A percentile compares a stretch with the other conserved stretches of the same genome.
Conservation (phyloP, 35 echinoderm and acorn worm genomes). For the Heliocidaris erythrogramma region DNA sequence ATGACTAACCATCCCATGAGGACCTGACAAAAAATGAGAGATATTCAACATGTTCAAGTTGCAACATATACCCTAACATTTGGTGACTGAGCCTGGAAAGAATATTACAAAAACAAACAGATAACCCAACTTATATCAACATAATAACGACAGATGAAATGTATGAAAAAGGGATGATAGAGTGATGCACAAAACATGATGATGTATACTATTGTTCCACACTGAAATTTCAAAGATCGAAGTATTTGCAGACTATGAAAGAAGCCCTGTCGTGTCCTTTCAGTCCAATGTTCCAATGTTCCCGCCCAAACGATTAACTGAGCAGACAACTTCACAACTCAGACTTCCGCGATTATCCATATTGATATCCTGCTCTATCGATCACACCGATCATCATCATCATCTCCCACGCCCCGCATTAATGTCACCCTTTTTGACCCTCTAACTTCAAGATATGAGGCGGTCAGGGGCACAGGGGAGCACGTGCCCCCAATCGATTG, state of each 20-base stretch:
- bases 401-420: neutral
- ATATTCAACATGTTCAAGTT: too few relatives aligned
- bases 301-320: neutral
- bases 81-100: too few relatives aligned
- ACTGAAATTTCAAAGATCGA: neutral
- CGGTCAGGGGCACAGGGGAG: neutral
- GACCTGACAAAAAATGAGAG: too few relatives aligned
- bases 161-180: neutral
- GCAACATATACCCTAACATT: too few relatives aligned
- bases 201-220: neutral
- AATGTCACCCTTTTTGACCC: neutral
- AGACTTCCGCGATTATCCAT: neutral
- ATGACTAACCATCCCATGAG: too few relatives aligned
- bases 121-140: neutral
- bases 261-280: neutral
- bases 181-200: neutral
- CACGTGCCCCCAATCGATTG: too few relatives aligned
- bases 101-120: too few relatives aligned
- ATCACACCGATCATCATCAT: neutral
- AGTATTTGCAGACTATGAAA: neutral
- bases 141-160: neutral
- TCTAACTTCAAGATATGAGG: neutral
- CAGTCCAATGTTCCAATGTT: neutral
- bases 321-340: neutral
- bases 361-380: conserved; percentile 1